Base-by-base conservation (phyloP, 2,113 vertebrate genomes). In the Felis chaus region DNA sequence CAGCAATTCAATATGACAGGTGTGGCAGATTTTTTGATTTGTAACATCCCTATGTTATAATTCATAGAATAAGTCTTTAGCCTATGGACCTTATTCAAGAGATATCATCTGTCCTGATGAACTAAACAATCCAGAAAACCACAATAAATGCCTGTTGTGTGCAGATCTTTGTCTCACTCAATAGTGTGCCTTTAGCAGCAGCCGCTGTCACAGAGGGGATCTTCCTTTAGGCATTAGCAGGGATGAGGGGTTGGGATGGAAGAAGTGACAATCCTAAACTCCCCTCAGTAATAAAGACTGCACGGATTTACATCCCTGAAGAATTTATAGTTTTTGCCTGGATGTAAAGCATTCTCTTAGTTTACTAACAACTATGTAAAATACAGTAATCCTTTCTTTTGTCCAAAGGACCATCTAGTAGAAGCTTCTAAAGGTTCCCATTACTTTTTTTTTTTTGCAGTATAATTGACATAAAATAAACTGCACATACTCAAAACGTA, bases 1-100 rank as follows among this genome's bases (percentile, higher is more conserved):
- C 80, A 63, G 88, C 63, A 89, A 87, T 92, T 96, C 84, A 94
- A 19, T 31, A 41, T 86, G 90, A 91, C 33, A 91, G 86, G 15
- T 94, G 45, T 5, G 3, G 93, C 31, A 2, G 68, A 29, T 55
- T 85, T 91, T 83, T 82, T 66, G 18, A 74, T 94, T 86, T 33
- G 29, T 95, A 91, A 86, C 25, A 14, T 91, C 50, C 69, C 69
- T 74, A 76, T 45, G 16, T 74, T 69, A 15, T 45, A 50, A 96
- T 81, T 39, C 76, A 63, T 7, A 57, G 55, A 76, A 48, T n/a
- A 74, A 79, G 16, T 63, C 80, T 94, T 85, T 86, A 63, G 39
- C 41, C 29, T 89, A 14, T 45, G 66, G 92, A 71, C 66, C 27
- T 57, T 84, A 78, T 82, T 57, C 33, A 95, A 93, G 73, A 95